Evolutionary conservation across 2,888 invertebrate genomes (phyloP), one percentile per base, ranked within the genome.

Genomic region (Drosophila histrio): DNA sequence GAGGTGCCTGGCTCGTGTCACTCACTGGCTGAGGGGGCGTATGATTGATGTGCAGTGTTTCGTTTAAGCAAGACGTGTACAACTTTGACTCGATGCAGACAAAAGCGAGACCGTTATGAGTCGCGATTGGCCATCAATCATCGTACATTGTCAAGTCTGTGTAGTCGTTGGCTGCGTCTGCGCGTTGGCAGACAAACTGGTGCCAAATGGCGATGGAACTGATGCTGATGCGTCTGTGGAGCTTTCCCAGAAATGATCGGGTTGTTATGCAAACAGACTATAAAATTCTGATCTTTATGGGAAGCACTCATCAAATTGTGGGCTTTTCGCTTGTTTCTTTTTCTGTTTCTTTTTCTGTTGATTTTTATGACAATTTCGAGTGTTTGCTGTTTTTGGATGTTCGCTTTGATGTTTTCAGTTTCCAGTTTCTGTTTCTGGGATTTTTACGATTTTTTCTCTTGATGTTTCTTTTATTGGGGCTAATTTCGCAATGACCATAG

Each of bases 121-220:
- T 75, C 62, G 63, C 60, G 71, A 75, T 75, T 70, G 66, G 70
- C 67, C 63, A 84, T 84, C 87, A 83, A 88, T 84, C 82, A 82
- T 71, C 44, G 56, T 54, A 60, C 70, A 32, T 60, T 72, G 77
- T 77, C 70, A 72, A 71, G 68, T 73, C 61, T 62, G 60, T 66
- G 41, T 17, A 56, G 59, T 50, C 56, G 65, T 54, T 61, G 36
- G 36, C 62, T 56, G 58, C 53, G 60, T 59, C 61, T 58, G 76
- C 72, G 86, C 79, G 79, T 87, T 87, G 83, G 88, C 75, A 84
- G 84, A 88, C 84, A 84, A 87, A 83, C 75, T 80, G 84, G 88
- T 84, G 84, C 84, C 84, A 88, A 64, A 44, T 43, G 56, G 72
- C 36, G 70, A 70, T 70, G 70, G 69, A 68, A 19, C 38, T 36